Evolutionary conservation across 2,797 vertebrate genomes (phyloP).

Genomic region (Hypotaenidia okinawae): DNA sequence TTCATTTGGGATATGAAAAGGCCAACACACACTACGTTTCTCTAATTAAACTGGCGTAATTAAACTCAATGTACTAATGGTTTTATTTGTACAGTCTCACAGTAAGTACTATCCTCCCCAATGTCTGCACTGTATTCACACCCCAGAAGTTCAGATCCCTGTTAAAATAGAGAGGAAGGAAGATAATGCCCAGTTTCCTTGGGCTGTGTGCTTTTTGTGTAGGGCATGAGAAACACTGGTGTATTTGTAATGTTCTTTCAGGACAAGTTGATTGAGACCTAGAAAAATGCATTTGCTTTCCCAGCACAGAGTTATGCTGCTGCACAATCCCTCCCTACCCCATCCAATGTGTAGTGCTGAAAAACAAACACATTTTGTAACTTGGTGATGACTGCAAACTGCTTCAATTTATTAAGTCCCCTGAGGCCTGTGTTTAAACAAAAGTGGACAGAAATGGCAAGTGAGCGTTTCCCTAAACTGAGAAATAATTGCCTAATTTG

Average conservation of each 20-base stretch:
- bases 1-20: background rate
- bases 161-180: background rate
- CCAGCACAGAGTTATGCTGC: background rate
- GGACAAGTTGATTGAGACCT: background rate
- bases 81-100: background rate
- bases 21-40: background rate
- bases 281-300: background rate
- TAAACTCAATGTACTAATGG: background rate
- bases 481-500: slow-evolving; percentile 44
- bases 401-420: slow-evolving; percentile 27
- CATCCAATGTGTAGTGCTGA: background rate
- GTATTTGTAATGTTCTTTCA: background rate
- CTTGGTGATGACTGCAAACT: background rate
- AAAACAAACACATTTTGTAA: slow-evolving; percentile 12
- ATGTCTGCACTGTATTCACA: fast-evolving
- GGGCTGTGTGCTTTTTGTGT: background rate
- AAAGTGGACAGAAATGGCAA: slow-evolving; percentile 19
- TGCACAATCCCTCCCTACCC: background rate
- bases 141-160: background rate
- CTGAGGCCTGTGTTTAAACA: slow-evolving; percentile 8
- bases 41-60: background rate
- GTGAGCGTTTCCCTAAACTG: slow-evolving; percentile 1
- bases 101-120: background rate
- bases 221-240: background rate
- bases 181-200: background rate